Conservation (phyloP, 2,888 invertebrate species). For the Lacanobia oleracea region DNA sequence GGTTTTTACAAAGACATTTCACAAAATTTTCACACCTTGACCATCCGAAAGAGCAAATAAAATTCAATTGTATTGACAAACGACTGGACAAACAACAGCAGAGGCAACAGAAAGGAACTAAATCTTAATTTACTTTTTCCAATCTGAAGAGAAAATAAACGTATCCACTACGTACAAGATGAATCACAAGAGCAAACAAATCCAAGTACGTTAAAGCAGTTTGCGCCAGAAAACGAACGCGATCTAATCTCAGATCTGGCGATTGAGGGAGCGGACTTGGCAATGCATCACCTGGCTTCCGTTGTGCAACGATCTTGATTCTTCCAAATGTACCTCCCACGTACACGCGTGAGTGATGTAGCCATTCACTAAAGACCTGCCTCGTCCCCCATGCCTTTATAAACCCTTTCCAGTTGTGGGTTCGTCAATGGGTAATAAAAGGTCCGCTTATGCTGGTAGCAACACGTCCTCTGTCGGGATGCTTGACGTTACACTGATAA, state of each 20-base stretch:
- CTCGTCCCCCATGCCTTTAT: slow-evolving; percentile 55
- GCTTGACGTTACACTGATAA: slow-evolving; percentile 82
- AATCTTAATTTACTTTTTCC: slow-evolving; percentile 74
- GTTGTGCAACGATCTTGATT: slow-evolving; percentile 88
- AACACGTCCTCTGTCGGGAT: slow-evolving; percentile 73
- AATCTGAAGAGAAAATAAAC: slow-evolving; percentile 70
- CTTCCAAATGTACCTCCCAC: slow-evolving; percentile 87
- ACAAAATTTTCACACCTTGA: slow-evolving; percentile 52
- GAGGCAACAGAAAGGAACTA: slow-evolving; percentile 58
- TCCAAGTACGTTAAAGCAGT: slow-evolving; percentile 78
- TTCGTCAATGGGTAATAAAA: slow-evolving; percentile 59
- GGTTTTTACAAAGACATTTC: slow-evolving; percentile 34
- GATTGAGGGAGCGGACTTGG: slow-evolving; percentile 83
- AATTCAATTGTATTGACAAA: slow-evolving; percentile 61
- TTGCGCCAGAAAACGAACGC: slow-evolving; percentile 82
- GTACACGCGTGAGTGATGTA: slow-evolving; percentile 80
- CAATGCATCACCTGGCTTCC: slow-evolving; percentile 89
- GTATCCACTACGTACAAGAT: slow-evolving; percentile 69
- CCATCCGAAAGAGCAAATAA: slow-evolving; percentile 44
- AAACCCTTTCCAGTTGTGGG: slow-evolving; percentile 56
- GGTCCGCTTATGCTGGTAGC: slow-evolving; percentile 72
- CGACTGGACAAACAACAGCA: slow-evolving; percentile 43
- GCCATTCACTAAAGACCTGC: slow-evolving; percentile 76
- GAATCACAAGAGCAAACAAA: slow-evolving; percentile 79
- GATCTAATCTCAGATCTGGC: slow-evolving; percentile 85